Evolutionary conservation across 2,888 invertebrate genomes (phyloP).

Genomic region (Catocala fraxini): DNA sequence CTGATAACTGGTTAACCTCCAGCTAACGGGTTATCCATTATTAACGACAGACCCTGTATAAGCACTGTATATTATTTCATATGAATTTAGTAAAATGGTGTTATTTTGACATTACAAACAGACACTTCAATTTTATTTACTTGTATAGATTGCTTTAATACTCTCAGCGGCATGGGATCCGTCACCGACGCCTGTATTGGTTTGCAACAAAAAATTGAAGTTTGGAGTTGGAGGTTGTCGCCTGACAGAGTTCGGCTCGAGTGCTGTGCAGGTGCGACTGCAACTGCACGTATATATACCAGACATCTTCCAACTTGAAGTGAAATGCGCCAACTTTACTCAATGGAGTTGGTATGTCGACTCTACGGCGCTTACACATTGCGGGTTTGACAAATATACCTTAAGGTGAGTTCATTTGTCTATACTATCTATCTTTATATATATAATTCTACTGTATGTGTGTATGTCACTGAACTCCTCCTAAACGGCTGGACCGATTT

Average conservation of each 20-base stretch:
- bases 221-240: background rate
- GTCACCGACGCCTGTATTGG: background rate
- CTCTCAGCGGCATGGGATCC: conserved; percentile 1
- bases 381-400: background rate
- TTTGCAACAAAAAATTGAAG: no score
- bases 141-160: background rate
- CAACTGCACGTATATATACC: background rate
- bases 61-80: no score
- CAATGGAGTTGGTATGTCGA: background rate
- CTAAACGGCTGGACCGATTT: no score
- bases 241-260: background rate
- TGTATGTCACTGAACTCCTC: no score
- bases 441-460: no score
- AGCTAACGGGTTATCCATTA: no score
- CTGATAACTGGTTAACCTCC: no score
- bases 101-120: no score
- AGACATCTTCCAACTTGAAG: background rate
- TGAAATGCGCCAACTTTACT: background rate
- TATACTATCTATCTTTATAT: no score
- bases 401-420: background rate
- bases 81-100: no score
- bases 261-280: background rate
- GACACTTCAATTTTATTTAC: no score
- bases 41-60: no score
- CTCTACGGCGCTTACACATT: background rate